Percentiles rank a stretch among this genome's conserved stretches.
phyloP scores from a whole-genome alignment of 2,113 vertebrate species.

The Lagopus muta region DNA sequence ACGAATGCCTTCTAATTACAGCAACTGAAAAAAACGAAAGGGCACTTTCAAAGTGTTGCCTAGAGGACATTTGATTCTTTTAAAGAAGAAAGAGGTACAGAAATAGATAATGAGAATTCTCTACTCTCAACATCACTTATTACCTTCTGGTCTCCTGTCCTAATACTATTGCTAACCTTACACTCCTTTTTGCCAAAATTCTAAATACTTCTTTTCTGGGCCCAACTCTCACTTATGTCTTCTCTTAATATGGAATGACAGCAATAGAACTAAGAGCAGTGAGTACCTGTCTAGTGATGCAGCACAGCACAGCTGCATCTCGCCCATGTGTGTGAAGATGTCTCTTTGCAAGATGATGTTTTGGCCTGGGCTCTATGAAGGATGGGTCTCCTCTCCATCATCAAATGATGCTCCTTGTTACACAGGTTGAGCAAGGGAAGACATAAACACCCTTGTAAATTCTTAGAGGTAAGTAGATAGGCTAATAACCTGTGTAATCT shows the following conservation, averaged over 20 bases:
- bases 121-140: background rate
- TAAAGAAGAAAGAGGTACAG: background rate
- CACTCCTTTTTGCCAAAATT: accelerated
- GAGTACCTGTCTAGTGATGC: background rate
- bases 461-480: background rate
- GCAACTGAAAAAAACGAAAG: background rate
- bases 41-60: background rate
- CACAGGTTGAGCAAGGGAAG: conserved; percentile 15
- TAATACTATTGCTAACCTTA: background rate
- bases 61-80: conserved; percentile 15
- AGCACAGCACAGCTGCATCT: background rate
- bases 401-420: background rate
- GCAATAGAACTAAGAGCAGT: background rate
- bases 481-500: conserved; percentile 44
- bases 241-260: background rate
- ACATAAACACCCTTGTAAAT: background rate
- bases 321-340: background rate
- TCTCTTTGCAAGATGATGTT: background rate
- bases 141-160: background rate
- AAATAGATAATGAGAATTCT: conserved; percentile 5
- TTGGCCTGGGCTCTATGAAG: background rate
- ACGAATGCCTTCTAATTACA: background rate
- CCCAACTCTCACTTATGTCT: background rate
- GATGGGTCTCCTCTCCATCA: background rate
- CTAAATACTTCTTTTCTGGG: background rate